These are phyloP conservation scores for Poeciliopsis turrubarensis DNA, from an alignment of 2,113 vertebrate species.

Conservation along the genomic window DNA sequence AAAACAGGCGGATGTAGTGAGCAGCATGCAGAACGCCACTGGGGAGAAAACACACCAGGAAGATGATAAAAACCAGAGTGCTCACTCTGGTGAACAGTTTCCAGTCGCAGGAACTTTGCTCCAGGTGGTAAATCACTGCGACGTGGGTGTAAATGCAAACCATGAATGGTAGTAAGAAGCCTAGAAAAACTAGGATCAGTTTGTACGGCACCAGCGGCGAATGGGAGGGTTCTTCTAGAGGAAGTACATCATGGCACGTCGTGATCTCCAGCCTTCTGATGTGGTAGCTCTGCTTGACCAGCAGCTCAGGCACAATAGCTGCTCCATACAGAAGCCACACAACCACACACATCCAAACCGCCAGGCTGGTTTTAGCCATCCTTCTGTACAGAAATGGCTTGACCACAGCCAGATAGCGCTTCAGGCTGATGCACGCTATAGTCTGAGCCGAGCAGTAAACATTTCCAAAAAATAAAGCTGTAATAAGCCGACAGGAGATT, in stretches of 20 bases:
- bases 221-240: conserved; percentile 66
- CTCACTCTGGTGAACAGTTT: conserved; percentile 84
- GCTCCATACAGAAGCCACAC: conserved; percentile 82
- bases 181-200: conserved; percentile 80
- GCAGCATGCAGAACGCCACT: conserved; percentile 85
- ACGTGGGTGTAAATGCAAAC: conserved; percentile 84
- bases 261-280: conserved; percentile 62
- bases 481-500: conserved; percentile 81
- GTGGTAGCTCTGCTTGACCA: conserved; percentile 84
- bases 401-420: conserved; percentile 88
- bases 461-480: conserved; percentile 88
- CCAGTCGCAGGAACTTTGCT: conserved; percentile 81
- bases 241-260: conserved; percentile 88
- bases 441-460: conserved; percentile 90
- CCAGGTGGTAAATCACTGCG: conserved; percentile 83
- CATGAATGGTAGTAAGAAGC: conserved; percentile 85
- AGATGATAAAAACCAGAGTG: conserved; percentile 87
- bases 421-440: conserved; percentile 86
- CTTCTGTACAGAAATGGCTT: conserved; percentile 88
- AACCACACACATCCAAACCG: conserved; percentile 65
- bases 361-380: conserved; percentile 79
- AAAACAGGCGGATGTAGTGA: conserved; percentile 84
- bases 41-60: conserved; percentile 88
- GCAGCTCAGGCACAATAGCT: conserved; percentile 84
- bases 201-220: conserved; percentile 80